phyloP scores from a whole-genome alignment of 2,888 invertebrate genomes.

The Icerya purchasi region DNA sequence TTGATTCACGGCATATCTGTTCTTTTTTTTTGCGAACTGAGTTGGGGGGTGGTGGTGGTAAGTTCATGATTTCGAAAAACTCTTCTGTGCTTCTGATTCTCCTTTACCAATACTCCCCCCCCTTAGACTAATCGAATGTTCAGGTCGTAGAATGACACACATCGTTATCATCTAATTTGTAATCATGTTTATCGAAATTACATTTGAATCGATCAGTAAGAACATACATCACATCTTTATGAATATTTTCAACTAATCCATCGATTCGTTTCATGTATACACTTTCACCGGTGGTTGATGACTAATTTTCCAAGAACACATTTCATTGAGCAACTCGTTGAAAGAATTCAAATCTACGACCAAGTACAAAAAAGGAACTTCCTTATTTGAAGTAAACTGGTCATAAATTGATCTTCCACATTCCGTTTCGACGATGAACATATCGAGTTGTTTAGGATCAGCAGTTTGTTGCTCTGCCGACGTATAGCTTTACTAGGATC shows the following conservation, averaged over 20 bases:
- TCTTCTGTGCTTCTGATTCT: background rate
- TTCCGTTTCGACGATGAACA: background rate
- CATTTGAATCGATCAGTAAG: background rate
- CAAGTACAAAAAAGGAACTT: background rate
- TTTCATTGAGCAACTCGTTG: background rate
- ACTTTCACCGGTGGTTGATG: background rate
- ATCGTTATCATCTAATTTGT: background rate
- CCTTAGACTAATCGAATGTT: background rate
- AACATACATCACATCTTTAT: background rate
- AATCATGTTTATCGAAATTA: background rate
- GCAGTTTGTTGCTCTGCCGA: too few relatives aligned
- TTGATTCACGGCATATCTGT: background rate
- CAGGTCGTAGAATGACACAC: background rate
- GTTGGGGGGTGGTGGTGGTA: background rate
- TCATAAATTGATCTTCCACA: background rate
- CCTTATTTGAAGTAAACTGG: background rate
- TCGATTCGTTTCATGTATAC: background rate
- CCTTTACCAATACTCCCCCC: background rate
- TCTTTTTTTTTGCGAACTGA: background rate
- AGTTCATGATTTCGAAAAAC: background rate
- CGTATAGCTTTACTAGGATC: background rate
- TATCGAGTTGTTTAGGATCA: too few relatives aligned
- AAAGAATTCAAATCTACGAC: background rate
- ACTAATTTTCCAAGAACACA: background rate
- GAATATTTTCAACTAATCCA: background rate